Conservation (phyloP, 2,113 vertebrate genomes). For the Brevimyrus niger region DNA sequence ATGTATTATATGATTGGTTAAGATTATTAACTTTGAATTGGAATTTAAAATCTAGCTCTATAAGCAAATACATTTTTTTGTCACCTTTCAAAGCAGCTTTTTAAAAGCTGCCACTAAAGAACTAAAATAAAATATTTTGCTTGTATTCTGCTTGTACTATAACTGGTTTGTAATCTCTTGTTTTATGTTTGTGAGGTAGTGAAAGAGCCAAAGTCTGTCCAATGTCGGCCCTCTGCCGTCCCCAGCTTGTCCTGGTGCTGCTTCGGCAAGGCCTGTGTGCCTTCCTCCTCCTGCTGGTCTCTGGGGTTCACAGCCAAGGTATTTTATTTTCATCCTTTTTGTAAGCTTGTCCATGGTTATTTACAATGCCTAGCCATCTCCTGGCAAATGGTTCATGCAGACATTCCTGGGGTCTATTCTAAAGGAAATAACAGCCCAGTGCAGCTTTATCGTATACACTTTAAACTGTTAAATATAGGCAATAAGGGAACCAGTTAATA, state of each 20-base stretch:
- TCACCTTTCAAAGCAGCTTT: neutral
- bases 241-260: conserved; percentile 11
- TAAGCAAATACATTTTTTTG: neutral
- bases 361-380: neutral
- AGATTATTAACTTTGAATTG: neutral
- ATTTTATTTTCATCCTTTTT: neutral
- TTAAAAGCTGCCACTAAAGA: neutral
- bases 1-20: neutral
- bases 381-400: neutral
- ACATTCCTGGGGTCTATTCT: neutral
- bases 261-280: conserved; percentile 37
- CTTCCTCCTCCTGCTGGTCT: conserved; percentile 39
- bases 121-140: neutral
- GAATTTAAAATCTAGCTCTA: neutral
- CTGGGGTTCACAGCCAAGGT: conserved; percentile 58
- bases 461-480: neutral
- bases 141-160: neutral
- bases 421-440: neutral
- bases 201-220: conserved; percentile 28
- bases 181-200: conserved; percentile 22
- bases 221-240: conserved; percentile 29
- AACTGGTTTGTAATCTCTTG: neutral
- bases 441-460: neutral
- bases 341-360: neutral
- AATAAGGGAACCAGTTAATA: neutral